Base-by-base conservation (phyloP, 2,113 vertebrate genomes). In the Macrotis lagotis region DNA sequence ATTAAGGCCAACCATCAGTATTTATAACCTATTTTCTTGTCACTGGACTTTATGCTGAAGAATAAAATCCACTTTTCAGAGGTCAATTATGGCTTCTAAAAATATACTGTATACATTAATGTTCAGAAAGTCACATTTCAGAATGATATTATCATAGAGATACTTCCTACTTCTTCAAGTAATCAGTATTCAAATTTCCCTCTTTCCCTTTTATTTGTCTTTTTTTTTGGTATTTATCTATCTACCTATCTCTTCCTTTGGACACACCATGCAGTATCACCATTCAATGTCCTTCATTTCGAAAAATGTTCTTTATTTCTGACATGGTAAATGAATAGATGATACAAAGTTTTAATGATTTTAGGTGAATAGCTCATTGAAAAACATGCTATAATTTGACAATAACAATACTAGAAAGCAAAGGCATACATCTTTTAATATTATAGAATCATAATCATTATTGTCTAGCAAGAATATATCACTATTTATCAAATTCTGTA, bases 1-100 rank as follows among this genome's bases (percentile, higher is more conserved):
- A 97, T 94, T 96, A 97, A 97, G 83, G 90, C 66, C 7, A 50
- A 92, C 26, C 50, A 14, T 25, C 31, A 92, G 16, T 96, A 95
- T 92, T 93, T 91, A 83, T 83, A 83, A 95, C 14, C 91, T 93
- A 88, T 44, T 97, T 94, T 95, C 59, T 90, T 95, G 90, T 93
- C 94, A 92, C 51, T 25, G 10, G 12, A 90, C 89, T 93, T 92
- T 49, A 50, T 26, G 25, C 66, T 50, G 47, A 90, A 49, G 89
- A 90, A 90, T 48, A 49, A 90, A 48, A 90, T 90, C 26, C 48
- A 83, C 37, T 48, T 94, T 74, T 94, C 90, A 93, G 91, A 97
- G 53, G 91, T 96, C 96, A 97, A 94, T 9, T 53, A 26, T 26
- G 93, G n/a, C 52, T 94, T 66, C 88, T 92, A 90, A 83, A 83